Evolutionary conservation across 2,888 invertebrate genomes (phyloP), one percentile per base, ranked within the genome.

Genomic region (Carpatolechia fugitivella): DNA sequence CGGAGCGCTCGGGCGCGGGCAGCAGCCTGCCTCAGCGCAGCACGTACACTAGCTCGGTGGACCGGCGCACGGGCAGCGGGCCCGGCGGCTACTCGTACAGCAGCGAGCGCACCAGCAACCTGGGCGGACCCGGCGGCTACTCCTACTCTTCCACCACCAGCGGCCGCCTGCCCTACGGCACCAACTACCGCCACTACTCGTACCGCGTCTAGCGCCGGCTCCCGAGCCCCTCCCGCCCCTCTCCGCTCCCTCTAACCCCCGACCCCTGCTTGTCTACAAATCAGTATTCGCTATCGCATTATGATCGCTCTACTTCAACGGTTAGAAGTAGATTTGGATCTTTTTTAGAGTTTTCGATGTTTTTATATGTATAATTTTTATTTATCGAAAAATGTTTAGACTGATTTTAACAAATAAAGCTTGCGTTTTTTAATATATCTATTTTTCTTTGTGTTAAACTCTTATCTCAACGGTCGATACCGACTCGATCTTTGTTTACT

Each of bases 91-190:
- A 95, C 91, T 93, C 92, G 69, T 96, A 95, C 90, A 90, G 91
- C 75, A 94, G 94, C 74, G 96, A 96, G 83, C 92, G 95, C 67
- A 89, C 92, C 64, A 93, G 93, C 79, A 93, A 93, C 78, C 89
- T 92, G 78, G 93, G 94, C 77, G 95, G 95, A 62, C 96, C 96
- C 66, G 94, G 96, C 70, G 94, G 96, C 72, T 96, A 96, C 90
- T 95, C 95, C 78, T 96, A 96, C 91, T 94, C 95, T 68, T 94
- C 95, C 61, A 92, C 93, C 71, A 85, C 93, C 66, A 93, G 94
- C 82, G 96, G 96, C 80, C 93, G 94, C 80, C 92, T 96, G 80
- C 97, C 96, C 64, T 93, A 94, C 76, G 96, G 96, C 82, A 95
- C 94, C 77, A 90, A 86, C 74, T 96, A 96, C 89, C 95, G 96